Evolutionary conservation across 2,888 invertebrate species (phyloP).

Genomic region (Acanthococcus lagerstroemiae): DNA sequence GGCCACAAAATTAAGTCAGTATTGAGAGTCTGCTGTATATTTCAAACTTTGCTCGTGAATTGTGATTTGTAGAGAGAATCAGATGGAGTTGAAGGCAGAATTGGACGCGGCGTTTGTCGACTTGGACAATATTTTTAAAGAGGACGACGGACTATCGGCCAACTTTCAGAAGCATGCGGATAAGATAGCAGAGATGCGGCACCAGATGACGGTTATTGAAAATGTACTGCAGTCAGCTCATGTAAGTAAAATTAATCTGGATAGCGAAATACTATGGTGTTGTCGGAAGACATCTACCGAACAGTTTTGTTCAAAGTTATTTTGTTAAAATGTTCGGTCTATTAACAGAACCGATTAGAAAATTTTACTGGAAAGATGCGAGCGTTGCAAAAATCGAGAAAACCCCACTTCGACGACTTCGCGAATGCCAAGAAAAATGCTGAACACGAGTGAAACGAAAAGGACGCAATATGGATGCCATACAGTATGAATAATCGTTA

Average conservation of each 20-base stretch:
- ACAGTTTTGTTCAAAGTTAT: not conserved
- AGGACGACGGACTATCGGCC: not conserved
- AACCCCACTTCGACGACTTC: slow-evolving; percentile 17
- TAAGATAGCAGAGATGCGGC: slow-evolving; percentile 18
- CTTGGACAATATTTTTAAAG: slow-evolving; percentile 16
- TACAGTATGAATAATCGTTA: no score
- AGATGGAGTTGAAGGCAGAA: not conserved
- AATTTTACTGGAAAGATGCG: slow-evolving; percentile 18
- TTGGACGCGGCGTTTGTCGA: slow-evolving; percentile 2
- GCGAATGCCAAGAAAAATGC: not conserved
- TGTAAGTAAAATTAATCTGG: not conserved
- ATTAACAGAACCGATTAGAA: slow-evolving; percentile 10
- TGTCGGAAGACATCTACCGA: not conserved
- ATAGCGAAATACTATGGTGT: not conserved
- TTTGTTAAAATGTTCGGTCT: not conserved
- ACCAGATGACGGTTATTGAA: slow-evolving; percentile 21
- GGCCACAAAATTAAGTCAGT: no score
- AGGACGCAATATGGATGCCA: no score
- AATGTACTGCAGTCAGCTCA: slow-evolving; percentile 18
- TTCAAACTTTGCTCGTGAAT: no score
- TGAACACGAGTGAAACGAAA: no score
- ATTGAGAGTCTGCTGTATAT: no score
- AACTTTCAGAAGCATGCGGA: slow-evolving; percentile 16
- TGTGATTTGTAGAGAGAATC: slow-evolving; percentile 17
- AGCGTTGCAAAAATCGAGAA: slow-evolving; percentile 9